Percentiles rank a stretch among this genome's conserved stretches.
These are phyloP conservation scores for Lottia scabra DNA, from an alignment of 2,888 invertebrate genomes.

Conservation along the genomic window DNA sequence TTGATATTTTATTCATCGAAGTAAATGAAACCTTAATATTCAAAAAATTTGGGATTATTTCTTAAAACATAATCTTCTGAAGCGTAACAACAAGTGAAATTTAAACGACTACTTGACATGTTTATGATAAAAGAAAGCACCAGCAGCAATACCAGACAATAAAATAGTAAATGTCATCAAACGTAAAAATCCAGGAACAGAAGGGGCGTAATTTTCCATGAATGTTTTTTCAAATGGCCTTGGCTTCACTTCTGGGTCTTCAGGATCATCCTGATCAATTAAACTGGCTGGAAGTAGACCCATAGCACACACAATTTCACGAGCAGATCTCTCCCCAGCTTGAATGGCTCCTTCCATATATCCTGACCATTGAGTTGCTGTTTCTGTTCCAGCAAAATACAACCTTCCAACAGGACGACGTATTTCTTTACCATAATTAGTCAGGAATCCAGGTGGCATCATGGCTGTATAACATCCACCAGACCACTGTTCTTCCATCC, in stretches of 20 bases:
- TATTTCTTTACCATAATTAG: conserved; percentile 59
- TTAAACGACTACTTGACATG: background rate
- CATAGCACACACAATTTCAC: conserved; percentile 50
- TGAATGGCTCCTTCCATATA: conserved; percentile 66
- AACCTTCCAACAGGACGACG: conserved; percentile 58
- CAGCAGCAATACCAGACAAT: background rate
- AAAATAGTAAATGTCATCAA: background rate
- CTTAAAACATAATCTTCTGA: no score
- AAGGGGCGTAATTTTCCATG: conserved; percentile 17
- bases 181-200: conserved; percentile 24
- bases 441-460: conserved; percentile 66
- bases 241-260: conserved; percentile 27
- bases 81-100: no score
- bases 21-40: no score
- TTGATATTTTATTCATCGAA: no score
- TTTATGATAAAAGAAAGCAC: background rate
- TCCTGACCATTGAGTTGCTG: conserved; percentile 60
- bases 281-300: conserved; percentile 47
- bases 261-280: conserved; percentile 58
- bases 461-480: conserved; percentile 70
- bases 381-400: conserved; percentile 63
- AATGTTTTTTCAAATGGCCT: conserved; percentile 16
- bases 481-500: conserved; percentile 68
- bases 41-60: no score
- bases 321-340: conserved; percentile 61